phyloP scores from a whole-genome alignment of 2,797 vertebrate genomes.

The Nyctibius grandis region DNA sequence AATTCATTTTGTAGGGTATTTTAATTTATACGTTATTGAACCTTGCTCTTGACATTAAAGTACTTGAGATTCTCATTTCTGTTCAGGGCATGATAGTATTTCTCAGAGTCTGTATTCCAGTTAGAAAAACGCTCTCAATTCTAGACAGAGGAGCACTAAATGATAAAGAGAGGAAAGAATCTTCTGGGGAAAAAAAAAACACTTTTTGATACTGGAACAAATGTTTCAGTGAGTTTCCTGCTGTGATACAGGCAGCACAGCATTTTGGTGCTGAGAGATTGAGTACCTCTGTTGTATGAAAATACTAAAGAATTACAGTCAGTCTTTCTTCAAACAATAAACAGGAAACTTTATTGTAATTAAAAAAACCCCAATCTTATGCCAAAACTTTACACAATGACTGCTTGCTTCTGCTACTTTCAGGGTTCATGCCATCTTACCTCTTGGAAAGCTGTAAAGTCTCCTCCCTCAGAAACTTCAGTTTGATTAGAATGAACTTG shows the following conservation, averaged over 20 bases:
- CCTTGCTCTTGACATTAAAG: neutral
- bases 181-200: neutral
- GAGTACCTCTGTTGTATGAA: neutral
- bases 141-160: neutral
- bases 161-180: neutral
- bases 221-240: neutral
- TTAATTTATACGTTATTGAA: neutral
- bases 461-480: neutral
- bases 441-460: neutral
- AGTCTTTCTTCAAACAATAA: neutral
- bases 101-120: neutral
- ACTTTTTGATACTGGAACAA: neutral
- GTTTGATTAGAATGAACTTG: neutral
- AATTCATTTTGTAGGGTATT: neutral
- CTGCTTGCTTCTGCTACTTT: neutral
- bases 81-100: neutral
- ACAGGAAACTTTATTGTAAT: neutral
- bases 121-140: neutral
- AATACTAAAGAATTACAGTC: neutral
- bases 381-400: neutral
- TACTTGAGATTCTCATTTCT: neutral
- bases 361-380: accelerated
- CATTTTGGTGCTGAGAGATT: neutral
- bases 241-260: neutral
- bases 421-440: neutral